phyloP scores from a whole-genome alignment of 1,140 invertebrate genomes.

The Euura saliciscinereae region DNA sequence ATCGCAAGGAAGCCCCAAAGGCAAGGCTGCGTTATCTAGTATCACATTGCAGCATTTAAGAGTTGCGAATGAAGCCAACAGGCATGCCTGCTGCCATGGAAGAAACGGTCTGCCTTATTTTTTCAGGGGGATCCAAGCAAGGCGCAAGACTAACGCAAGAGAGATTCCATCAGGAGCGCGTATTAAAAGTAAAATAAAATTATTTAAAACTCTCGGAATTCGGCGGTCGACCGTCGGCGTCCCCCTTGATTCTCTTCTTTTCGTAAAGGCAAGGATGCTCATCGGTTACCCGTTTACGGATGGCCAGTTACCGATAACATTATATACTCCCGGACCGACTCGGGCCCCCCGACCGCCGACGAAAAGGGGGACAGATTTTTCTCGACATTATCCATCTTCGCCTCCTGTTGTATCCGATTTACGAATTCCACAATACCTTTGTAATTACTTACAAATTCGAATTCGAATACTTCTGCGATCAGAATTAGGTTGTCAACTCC shows the following conservation, averaged over 20 bases:
- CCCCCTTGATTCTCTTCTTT: not conserved
- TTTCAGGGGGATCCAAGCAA: not conserved
- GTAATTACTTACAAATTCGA: too few species aligned
- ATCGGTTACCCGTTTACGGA: not conserved
- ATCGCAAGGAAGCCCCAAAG: not conserved
- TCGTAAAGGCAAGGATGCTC: not conserved
- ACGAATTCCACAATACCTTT: too few species aligned
- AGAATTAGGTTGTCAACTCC: too few species aligned
- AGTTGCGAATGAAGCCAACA: not conserved
- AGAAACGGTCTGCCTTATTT: slow-evolving; percentile 27
- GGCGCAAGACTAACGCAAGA: not conserved
- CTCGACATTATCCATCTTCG: too few species aligned
- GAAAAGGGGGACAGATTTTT: too few species aligned
- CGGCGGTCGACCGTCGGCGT: slow-evolving; percentile 19
- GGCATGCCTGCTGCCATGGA: slow-evolving; percentile 21
- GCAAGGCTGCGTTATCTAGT: not conserved
- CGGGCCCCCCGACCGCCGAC: not conserved
- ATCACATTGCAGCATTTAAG: not conserved
- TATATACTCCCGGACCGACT: not conserved
- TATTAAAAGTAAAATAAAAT: slow-evolving; percentile 53
- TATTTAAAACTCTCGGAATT: slow-evolving; percentile 46
- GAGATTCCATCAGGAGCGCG: slow-evolving; percentile 19
- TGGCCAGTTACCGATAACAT: not conserved
- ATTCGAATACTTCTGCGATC: too few species aligned
- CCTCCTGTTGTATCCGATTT: too few species aligned